Evolutionary conservation across 64 coral and sea anemone genomes (phyloP).

Genomic region (Porites australiensis): DNA sequence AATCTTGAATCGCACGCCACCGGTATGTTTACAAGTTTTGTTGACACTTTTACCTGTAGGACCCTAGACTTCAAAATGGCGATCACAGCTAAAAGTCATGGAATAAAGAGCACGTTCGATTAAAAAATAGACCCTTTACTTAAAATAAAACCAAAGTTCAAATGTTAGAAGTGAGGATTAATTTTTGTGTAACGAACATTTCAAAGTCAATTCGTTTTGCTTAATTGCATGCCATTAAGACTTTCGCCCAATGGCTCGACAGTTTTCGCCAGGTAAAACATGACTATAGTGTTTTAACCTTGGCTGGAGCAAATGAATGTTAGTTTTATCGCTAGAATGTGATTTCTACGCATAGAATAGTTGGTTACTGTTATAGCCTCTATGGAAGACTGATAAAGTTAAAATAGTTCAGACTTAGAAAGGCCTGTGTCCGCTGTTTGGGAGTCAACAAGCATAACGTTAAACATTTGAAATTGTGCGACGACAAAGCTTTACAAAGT

Average conservation of each 20-base stretch:
- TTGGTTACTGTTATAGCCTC: too few species aligned
- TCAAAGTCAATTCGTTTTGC: not conserved
- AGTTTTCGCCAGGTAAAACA: not conserved
- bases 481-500: too few species aligned
- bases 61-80: not conserved
- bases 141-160: not conserved
- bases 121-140: not conserved
- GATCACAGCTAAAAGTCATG: not conserved
- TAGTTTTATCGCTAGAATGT: too few species aligned
- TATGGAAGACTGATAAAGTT: too few species aligned
- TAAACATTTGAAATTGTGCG: too few species aligned
- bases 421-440: too few species aligned
- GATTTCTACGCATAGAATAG: too few species aligned
- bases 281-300: too few species aligned
- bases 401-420: too few species aligned
- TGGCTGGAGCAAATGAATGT: too few species aligned
- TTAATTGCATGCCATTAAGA: not conserved
- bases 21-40: slow-evolving; percentile 5
- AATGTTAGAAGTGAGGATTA: not conserved
- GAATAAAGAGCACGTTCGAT: not conserved
- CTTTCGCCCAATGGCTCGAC: not conserved
- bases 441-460: too few species aligned
- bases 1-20: not conserved
- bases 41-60: slow-evolving; percentile 28
- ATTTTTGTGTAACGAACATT: not conserved